These are phyloP conservation scores for Eurois occulta DNA, from an alignment of 2,888 invertebrate genomes.

Conservation along the genomic window DNA sequence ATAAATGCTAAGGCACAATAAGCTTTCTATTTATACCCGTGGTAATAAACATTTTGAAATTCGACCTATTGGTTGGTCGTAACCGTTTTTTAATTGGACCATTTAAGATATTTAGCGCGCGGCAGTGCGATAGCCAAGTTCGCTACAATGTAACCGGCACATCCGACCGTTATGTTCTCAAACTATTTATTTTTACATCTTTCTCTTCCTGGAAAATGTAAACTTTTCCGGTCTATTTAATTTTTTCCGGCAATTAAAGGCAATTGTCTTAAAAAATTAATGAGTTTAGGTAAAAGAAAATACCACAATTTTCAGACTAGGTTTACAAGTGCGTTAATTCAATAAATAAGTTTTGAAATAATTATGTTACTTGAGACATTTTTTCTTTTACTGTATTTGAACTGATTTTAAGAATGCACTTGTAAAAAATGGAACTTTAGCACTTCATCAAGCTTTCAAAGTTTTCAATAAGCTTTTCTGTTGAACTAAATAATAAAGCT, in stretches of 20 bases:
- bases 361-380: not conserved
- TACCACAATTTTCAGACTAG: not conserved
- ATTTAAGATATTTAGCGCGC: slow-evolving; percentile 61
- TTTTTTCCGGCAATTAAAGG: slow-evolving; percentile 6
- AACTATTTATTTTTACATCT: slow-evolving; percentile 50
- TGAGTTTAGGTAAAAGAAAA: not conserved
- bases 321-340: not conserved
- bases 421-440: slow-evolving; percentile 12
- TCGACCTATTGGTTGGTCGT: slow-evolving; percentile 63
- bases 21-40: slow-evolving; percentile 59
- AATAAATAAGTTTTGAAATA: not conserved
- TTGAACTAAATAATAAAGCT: slow-evolving; percentile 37
- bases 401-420: slow-evolving; percentile 26
- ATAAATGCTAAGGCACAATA: slow-evolving; percentile 55
- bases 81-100: slow-evolving; percentile 63
- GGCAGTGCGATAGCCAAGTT: slow-evolving; percentile 56
- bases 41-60: slow-evolving; percentile 64
- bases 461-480: slow-evolving; percentile 34
- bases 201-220: slow-evolving; percentile 39
- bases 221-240: slow-evolving; percentile 34
- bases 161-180: slow-evolving; percentile 13
- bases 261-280: not conserved
- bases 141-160: slow-evolving; percentile 35
- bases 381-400: not conserved
- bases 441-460: slow-evolving; percentile 49